phyloP scores from a whole-genome alignment of 2,888 invertebrate species.

The Cecidostiba fungosa region DNA sequence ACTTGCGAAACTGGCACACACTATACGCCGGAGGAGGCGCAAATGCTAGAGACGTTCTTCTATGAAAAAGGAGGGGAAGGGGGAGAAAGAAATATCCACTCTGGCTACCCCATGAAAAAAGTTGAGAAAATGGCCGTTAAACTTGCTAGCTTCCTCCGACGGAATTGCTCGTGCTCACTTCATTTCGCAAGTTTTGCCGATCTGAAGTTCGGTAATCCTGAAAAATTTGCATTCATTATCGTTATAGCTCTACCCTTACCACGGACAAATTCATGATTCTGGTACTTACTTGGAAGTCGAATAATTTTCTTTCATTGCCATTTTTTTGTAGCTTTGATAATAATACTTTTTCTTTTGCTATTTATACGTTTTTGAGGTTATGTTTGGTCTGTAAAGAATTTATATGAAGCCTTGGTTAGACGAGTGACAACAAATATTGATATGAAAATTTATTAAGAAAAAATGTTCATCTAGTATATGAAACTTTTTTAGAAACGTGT shows the following conservation, averaged over 20 bases:
- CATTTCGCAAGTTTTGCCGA: neutral
- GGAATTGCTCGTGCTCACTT: conserved; percentile 15
- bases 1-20: conserved; percentile 19
- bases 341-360: too few species aligned
- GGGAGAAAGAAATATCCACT: neutral
- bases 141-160: neutral
- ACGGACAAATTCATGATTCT: neutral
- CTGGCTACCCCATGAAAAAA: conserved; percentile 27
- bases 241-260: neutral
- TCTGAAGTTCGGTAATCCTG: neutral
- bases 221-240: conserved; percentile 10
- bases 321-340: neutral
- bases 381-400: too few species aligned
- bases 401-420: too few species aligned
- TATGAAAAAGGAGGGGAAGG: conserved; percentile 5
- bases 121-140: conserved; percentile 30
- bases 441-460: too few species aligned
- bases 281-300: neutral
- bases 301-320: neutral
- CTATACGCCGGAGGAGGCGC: neutral
- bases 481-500: too few species aligned
- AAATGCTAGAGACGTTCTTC: neutral
- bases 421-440: too few species aligned
- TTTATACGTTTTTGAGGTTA: too few species aligned
- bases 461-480: too few species aligned